Evolutionary conservation across 2,888 invertebrate genomes (phyloP), one percentile per base, ranked within the genome.

Genomic region (Anodontia alba): DNA sequence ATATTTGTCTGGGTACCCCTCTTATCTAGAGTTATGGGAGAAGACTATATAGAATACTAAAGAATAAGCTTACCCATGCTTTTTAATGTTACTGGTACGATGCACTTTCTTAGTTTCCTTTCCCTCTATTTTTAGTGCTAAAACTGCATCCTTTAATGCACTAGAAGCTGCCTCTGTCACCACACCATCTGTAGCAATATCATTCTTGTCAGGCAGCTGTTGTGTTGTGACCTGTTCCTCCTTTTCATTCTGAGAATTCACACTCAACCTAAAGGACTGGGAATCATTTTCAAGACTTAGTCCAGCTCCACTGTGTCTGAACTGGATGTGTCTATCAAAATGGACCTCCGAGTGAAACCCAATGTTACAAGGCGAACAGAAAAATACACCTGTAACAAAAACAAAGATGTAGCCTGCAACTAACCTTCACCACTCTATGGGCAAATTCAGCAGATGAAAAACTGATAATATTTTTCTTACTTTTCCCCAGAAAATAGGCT

Each of bases 321-420:
- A 54, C 8, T n/a, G 33, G 12, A 72, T 38, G 29, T 72, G 71
- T 51, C 31, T 51, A 20, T 51, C 54, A 54, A 51, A 54, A 17
- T 36, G 12, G 36, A 17, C 20, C 54, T 72, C 71, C 0, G 33
- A 3, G 1, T 31, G n/a, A 23, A 72, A 72, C 36, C 51, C 33
- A 1, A 72, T 29, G 31, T 72, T 38, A 54, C 71, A 72, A 15
- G 20, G n/a, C 1, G 26, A 46, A 51, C 71, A 72, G 38, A 51
- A 72, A 33, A 20, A 33, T 33, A n/a, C 26, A 33, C 33, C 71
- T 72, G 71, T 10, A 72, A 72, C n/a, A 72, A 10, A 29, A 46
- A 46, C 17, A 23, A 17, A 31, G n/a, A 38, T 8, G n/a, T n/a
- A n/a, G n/a, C n/a, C n/a, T 54, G n/a, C n/a, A n/a, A n/a, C n/a